These are phyloP conservation scores for Paragorgia papillata DNA, from an alignment of 92 coral and sea anemone genomes.

Conservation along the genomic window DNA sequence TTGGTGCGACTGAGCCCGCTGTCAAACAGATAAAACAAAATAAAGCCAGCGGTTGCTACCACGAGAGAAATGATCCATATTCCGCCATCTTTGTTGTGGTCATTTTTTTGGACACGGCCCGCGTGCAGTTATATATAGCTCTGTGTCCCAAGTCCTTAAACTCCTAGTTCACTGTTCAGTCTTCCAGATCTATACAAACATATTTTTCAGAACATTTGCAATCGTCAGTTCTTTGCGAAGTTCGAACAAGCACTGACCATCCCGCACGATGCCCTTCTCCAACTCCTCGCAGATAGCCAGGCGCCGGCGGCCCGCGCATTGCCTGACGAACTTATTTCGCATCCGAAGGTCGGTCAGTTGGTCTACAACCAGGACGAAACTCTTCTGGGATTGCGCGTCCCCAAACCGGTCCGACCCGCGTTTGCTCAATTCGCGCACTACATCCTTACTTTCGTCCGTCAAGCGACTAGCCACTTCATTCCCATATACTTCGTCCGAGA, in stretches of 20 bases:
- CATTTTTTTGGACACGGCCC: no score
- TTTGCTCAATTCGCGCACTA: constrained; percentile 8
- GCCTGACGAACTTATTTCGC: background rate
- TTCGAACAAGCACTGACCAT: background rate
- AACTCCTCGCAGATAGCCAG: constrained; percentile 22
- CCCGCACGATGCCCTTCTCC: constrained; percentile 6
- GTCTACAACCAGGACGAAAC: constrained; percentile 26
- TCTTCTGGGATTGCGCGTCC: background rate
- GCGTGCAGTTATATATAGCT: no score
- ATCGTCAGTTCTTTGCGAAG: constrained; percentile 8
- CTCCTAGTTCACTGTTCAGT: no score
- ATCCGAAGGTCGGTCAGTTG: constrained; percentile 24
- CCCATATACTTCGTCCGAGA: background rate
- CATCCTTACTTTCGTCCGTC: background rate
- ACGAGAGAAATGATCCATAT: no score
- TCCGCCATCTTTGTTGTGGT: no score
- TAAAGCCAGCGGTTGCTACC: no score
- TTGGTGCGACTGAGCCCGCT: no score
- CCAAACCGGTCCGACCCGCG: background rate
- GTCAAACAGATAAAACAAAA: no score
- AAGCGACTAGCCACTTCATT: background rate
- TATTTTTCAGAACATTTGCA: constrained; percentile 1
- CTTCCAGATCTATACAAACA: no score
- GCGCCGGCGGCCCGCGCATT: constrained; percentile 9
- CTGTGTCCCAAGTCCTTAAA: no score